Evolutionary conservation across 1,140 invertebrate genomes (phyloP).

Genomic region (Argopecten irradians): DNA sequence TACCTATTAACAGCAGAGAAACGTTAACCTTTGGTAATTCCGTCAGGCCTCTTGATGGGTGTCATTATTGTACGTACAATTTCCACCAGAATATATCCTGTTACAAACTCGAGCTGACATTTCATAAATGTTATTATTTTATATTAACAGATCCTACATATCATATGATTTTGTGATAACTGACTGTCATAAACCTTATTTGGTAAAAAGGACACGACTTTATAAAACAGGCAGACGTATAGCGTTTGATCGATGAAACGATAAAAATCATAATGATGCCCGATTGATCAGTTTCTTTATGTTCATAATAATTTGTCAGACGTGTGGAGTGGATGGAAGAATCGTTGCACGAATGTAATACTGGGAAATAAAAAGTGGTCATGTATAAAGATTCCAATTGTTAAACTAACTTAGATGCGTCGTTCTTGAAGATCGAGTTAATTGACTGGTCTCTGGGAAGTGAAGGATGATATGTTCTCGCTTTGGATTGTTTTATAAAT

Average conservation of each 20-base stretch:
- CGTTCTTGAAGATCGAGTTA: too few relatives aligned
- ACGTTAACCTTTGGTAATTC: neutral
- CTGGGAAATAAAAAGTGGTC: too few relatives aligned
- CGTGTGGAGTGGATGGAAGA: too few relatives aligned
- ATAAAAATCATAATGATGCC: neutral
- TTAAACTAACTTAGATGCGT: too few relatives aligned
- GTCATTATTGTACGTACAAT: neutral
- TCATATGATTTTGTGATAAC: neutral
- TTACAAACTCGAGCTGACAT: neutral
- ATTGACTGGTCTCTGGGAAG: too few relatives aligned
- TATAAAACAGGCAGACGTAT: neutral
- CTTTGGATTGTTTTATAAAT: too few relatives aligned
- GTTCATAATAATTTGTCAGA: too few relatives aligned
- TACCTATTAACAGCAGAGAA: neutral
- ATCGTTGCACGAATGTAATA: too few relatives aligned
- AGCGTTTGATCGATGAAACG: neutral
- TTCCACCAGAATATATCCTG: neutral
- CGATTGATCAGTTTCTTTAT: neutral
- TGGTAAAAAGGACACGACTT: neutral
- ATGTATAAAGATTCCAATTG: too few relatives aligned
- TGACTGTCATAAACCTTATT: neutral
- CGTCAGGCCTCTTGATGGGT: neutral
- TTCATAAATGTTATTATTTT: neutral
- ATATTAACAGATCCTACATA: neutral
- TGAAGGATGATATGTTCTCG: too few relatives aligned